Evolutionary conservation across 2,797 vertebrate species (phyloP), one percentile per base, ranked within the genome.

Genomic region (Parauchenoglanis punctatus): DNA sequence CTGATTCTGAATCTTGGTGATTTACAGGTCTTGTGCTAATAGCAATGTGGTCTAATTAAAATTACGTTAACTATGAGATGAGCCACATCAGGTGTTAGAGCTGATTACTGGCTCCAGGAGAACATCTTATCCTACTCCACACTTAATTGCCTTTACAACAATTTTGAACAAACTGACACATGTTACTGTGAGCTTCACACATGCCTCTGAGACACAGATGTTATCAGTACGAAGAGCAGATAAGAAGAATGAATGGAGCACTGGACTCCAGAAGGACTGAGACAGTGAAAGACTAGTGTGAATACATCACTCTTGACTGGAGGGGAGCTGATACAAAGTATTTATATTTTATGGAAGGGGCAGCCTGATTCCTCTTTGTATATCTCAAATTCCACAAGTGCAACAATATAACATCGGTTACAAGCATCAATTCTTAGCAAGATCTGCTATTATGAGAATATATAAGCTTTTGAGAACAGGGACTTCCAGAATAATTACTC

Each of bases 191-290:
- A 56, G 61, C 46, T 40, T 56, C 7, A 68, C 70, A 80, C 44
- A 84, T 7, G 12, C 75, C 83, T 58, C 25, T 63, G 23, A 65
- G 46, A 28, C 56, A 56, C 44, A 84, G 65, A 89, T 72, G 28
- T 73, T 89, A 85, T 86, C 67, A 61, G 75, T 56, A 40, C 75
- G 49, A 46, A 70, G 86, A 85, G 58, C 52, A 82, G 65, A 81
- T 83, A 58, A 31, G 83, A 86, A 56, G 58, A 86, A 49, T 84
- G 75, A 89, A 84, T 86, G 80, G 63, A 83, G n/a, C 35, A 58
- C 73, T 70, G 70, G 83, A 77, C 77, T 86, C 87, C 40, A 58
- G 72, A 80, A 77, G 75, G 61, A 77, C 23, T 31, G 20, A 85
- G 72, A 80, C 83, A 76, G 59, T 87, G 61, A 82, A 88, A 87